phyloP scores from a whole-genome alignment of 2,888 invertebrate species.

The Lamellibrachia columna region DNA sequence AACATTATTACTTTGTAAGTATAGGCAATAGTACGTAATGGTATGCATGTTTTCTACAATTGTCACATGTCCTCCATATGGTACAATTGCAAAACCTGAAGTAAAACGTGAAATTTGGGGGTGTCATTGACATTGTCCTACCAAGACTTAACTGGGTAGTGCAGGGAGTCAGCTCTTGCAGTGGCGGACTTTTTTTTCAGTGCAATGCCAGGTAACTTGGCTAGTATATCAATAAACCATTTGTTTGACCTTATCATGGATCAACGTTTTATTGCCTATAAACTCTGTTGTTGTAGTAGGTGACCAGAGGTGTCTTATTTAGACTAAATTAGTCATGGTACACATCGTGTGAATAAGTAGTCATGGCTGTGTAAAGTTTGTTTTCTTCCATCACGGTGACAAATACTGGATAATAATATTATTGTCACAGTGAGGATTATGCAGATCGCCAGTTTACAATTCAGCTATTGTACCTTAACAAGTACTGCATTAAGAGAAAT shows the following conservation, averaged over 20 bases:
- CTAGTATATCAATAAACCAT: neutral
- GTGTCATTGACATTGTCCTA: no score
- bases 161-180: neutral
- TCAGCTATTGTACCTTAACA: neutral
- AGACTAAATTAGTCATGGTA: neutral
- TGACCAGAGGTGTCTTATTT: neutral
- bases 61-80: no score
- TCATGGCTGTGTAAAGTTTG: conserved; percentile 1
- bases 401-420: neutral
- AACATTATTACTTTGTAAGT: no score
- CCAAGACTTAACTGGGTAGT: neutral
- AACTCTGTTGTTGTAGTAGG: neutral
- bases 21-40: no score
- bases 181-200: neutral
- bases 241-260: neutral
- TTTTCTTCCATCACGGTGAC: neutral
- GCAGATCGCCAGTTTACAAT: neutral
- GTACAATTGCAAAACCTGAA: no score
- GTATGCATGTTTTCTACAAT: no score
- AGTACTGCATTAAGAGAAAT: neutral
- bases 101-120: no score
- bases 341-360: neutral
- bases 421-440: conserved; percentile 8
- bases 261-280: neutral
- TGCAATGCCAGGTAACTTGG: neutral